Evolutionary conservation across 2,888 invertebrate genomes (phyloP).

Genomic region (Noctua janthe): DNA sequence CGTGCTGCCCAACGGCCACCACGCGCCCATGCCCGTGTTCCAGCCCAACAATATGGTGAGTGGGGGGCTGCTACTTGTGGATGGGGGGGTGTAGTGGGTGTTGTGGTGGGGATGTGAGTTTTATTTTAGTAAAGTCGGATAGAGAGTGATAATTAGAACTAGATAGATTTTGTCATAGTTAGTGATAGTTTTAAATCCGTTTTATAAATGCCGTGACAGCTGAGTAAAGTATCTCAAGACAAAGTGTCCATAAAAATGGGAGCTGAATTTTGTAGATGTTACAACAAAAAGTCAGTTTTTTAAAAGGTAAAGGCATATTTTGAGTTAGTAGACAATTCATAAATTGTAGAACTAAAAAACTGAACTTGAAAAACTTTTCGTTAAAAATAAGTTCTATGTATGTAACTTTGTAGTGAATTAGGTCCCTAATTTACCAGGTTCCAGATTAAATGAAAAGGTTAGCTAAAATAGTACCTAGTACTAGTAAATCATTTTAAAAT

Average conservation of each 20-base stretch:
- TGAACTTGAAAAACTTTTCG: background rate
- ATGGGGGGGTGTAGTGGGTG: background rate
- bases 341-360: background rate
- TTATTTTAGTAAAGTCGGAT: background rate
- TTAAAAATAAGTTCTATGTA: background rate
- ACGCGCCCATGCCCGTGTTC: constrained; percentile 86
- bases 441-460: background rate
- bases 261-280: background rate
- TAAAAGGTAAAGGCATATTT: background rate
- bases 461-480: background rate
- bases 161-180: background rate
- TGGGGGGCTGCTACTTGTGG: background rate
- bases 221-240: background rate
- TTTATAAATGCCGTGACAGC: background rate
- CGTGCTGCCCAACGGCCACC: constrained; percentile 88
- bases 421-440: background rate
- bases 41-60: constrained; percentile 90
- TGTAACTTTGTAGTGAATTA: background rate
- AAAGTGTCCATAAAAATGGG: background rate
- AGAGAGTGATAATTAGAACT: background rate
- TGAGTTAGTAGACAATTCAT: background rate
- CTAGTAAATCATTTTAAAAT: background rate
- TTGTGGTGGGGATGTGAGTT: constrained; percentile 13
- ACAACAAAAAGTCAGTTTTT: background rate
- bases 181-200: background rate